phyloP scores from a whole-genome alignment of 2,888 invertebrate species.

The Tipula unca region DNA sequence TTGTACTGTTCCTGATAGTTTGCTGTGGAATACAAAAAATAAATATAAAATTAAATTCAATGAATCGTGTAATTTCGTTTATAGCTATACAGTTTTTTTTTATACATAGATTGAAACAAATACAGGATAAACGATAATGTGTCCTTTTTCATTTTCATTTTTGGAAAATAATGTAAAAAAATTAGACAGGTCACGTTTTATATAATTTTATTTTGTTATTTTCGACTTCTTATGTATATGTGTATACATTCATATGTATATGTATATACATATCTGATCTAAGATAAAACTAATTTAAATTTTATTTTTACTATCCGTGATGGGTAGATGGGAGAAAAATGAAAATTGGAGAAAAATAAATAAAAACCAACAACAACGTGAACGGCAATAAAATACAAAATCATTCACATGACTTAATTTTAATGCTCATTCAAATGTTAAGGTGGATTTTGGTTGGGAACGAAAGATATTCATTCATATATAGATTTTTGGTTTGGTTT shows the following conservation, averaged over 20 bases:
- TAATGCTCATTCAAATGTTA: not conserved
- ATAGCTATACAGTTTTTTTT: not conserved
- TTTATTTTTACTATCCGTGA: not conserved
- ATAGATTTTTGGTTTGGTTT: not conserved
- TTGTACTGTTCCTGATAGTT: slow-evolving; percentile 40
- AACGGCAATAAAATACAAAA: not conserved
- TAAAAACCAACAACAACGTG: not conserved
- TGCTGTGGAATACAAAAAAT: not conserved
- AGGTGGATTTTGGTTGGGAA: not conserved
- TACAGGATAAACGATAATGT: not conserved
- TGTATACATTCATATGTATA: not conserved
- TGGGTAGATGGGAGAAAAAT: not conserved
- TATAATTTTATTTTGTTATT: not conserved
- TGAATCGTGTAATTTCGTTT: not conserved
- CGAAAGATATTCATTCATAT: not conserved
- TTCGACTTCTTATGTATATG: not conserved
- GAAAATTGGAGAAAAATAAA: not conserved
- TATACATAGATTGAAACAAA: not conserved
- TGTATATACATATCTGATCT: not conserved
- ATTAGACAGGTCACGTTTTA: not conserved
- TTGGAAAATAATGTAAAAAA: not conserved
- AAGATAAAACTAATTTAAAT: not conserved
- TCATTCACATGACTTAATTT: not conserved
- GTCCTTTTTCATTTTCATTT: not conserved
- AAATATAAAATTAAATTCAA: not conserved